Conservation (phyloP, 2,113 vertebrate species). For the Trematomus loennbergii region DNA sequence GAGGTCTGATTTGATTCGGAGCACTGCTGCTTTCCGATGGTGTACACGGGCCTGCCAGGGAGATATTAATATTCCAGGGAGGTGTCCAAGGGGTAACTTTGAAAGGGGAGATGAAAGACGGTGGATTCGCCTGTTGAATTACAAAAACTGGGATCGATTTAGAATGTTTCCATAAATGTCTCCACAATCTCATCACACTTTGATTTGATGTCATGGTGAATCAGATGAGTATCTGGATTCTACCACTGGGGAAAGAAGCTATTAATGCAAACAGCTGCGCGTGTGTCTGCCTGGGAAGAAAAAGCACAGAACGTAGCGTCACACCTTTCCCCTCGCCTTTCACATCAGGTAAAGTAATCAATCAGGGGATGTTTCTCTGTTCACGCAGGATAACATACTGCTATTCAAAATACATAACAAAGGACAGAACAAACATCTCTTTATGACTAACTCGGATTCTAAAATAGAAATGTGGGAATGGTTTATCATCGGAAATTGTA, state of each 20-base stretch:
- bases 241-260: conserved; percentile 55
- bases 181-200: conserved; percentile 74
- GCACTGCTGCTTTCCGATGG: conserved; percentile 59
- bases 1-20: conserved; percentile 74
- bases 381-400: conserved; percentile 22
- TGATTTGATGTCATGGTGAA: conserved; percentile 73
- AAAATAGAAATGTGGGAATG: conserved; percentile 2
- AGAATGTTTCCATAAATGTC: conserved; percentile 80
- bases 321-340: conserved; percentile 49
- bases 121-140: conserved; percentile 76
- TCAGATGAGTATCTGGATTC: conserved; percentile 74
- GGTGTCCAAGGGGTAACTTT: conserved; percentile 69
- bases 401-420: conserved; percentile 15
- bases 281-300: conserved; percentile 32
- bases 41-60: conserved; percentile 45
- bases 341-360: conserved; percentile 39
- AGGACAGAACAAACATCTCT: conserved; percentile 13
- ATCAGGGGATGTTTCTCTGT: conserved; percentile 19
- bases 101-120: conserved; percentile 79
- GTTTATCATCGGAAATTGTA: conserved; percentile 26
- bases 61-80: conserved; percentile 77
- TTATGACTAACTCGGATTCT: not conserved
- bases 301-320: conserved; percentile 27
- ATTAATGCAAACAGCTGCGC: conserved; percentile 72
- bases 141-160: conserved; percentile 75